A percentile compares a stretch with the other conserved stretches of the same genome.
Evolutionary conservation across 2,888 invertebrate genomes (phyloP).

Genomic region (Troides aeacus): DNA sequence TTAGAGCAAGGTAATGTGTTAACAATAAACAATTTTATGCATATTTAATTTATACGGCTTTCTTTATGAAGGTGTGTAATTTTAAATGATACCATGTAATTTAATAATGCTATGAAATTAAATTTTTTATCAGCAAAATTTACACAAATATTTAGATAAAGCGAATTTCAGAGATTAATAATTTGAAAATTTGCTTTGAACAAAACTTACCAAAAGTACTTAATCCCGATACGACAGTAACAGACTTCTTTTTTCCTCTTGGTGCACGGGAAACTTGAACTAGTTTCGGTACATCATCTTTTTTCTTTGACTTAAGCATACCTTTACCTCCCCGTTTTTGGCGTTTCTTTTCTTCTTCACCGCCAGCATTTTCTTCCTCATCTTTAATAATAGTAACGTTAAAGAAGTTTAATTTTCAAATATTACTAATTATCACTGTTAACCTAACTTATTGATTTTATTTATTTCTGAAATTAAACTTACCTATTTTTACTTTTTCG

Average conservation of each 20-base stretch:
- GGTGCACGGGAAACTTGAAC: conserved; percentile 93
- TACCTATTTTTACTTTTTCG: conserved; percentile 89
- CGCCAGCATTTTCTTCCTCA: conserved; percentile 85
- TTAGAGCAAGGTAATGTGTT: no score
- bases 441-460: conserved; percentile 28
- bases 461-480: conserved; percentile 36
- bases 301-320: conserved; percentile 96
- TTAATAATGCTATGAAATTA: no score
- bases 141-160: no score
- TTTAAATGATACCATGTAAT: no score
- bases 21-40: no score
- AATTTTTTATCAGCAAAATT: no score
- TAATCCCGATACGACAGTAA: conserved; percentile 97
- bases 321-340: conserved; percentile 99
- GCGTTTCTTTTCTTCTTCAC: conserved; percentile 95
- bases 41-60: no score
- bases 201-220: conserved; percentile 89
- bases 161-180: no score
- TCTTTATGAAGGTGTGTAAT: no score
- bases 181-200: conserved; percentile 10
- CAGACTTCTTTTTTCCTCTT: conserved; percentile 98
- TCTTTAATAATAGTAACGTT: conserved; percentile 47
- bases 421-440: conserved; percentile 4
- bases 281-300: conserved; percentile 92
- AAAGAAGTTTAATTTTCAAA: not conserved